Conservation (phyloP, 2,797 vertebrate species). For the Urosaurus nigricauda region DNA sequence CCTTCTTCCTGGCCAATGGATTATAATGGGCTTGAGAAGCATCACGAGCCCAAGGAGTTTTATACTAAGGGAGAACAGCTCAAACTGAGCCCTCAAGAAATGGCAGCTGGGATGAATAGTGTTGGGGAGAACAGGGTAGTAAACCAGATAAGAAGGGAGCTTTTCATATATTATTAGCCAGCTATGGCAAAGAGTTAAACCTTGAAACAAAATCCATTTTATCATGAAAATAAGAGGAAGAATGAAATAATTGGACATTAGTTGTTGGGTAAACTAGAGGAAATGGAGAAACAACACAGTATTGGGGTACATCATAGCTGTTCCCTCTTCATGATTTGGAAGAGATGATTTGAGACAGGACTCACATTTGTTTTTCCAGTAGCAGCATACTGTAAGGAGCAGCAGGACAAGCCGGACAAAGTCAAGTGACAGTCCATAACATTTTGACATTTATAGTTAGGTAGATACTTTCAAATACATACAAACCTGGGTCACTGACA, state of each 20-base stretch:
- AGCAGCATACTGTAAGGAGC: neutral
- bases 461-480: no score
- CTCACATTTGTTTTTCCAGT: neutral
- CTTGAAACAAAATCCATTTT: slow-evolving; percentile 53
- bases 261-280: neutral
- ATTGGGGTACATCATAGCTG: neutral
- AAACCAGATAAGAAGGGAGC: slow-evolving; percentile 67
- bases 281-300: slow-evolving; percentile 18
- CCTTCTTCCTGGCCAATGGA: neutral
- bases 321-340: neutral
- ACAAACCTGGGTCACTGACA: neutral
- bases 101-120: slow-evolving; percentile 28
- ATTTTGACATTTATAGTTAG: neutral
- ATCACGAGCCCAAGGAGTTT: slow-evolving; percentile 4
- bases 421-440: neutral
- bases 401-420: slow-evolving; percentile 10
- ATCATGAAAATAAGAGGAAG: slow-evolving; percentile 34
- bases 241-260: slow-evolving; percentile 28
- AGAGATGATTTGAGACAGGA: neutral
- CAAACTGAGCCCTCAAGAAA: slow-evolving; percentile 55
- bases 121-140: slow-evolving; percentile 71
- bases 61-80: neutral
- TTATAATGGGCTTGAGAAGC: neutral
- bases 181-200: neutral
- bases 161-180: slow-evolving; percentile 62